phyloP scores from a whole-genome alignment of 2,113 vertebrate genomes.

The Scopus umbretta region DNA sequence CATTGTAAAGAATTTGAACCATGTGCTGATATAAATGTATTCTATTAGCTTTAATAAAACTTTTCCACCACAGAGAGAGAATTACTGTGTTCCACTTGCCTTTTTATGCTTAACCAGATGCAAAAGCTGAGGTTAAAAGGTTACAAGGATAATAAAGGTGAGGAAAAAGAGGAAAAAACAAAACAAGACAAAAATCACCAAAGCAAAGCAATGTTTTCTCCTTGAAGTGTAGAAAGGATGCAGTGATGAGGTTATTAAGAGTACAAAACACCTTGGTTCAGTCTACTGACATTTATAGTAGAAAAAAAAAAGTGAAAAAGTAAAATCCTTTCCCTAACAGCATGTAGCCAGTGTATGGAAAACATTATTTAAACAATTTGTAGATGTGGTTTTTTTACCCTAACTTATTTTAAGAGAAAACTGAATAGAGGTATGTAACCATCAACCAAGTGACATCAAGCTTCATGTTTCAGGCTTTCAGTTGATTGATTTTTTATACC shows the following conservation, averaged over 20 bases:
- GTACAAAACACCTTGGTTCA: background rate
- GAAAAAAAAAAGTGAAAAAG: background rate
- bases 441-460: background rate
- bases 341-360: background rate
- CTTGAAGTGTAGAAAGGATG: background rate
- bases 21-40: background rate
- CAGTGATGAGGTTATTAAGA: background rate
- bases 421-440: background rate
- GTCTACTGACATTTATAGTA: background rate
- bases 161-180: background rate
- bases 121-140: background rate
- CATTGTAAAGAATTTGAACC: background rate
- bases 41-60: slow-evolving; percentile 13
- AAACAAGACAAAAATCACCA: background rate
- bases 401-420: background rate
- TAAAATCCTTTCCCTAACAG: background rate
- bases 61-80: background rate
- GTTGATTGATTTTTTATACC: background rate
- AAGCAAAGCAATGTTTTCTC: background rate
- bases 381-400: background rate
- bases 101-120: background rate
- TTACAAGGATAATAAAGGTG: background rate
- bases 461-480: background rate
- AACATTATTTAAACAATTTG: background rate
- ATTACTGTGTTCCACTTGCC: background rate